A percentile compares a stretch with the other conserved stretches of the same genome.
These are phyloP conservation scores for Drepanosiphum platanoidis DNA, from an alignment of 2,888 invertebrate species.

Conservation along the genomic window DNA sequence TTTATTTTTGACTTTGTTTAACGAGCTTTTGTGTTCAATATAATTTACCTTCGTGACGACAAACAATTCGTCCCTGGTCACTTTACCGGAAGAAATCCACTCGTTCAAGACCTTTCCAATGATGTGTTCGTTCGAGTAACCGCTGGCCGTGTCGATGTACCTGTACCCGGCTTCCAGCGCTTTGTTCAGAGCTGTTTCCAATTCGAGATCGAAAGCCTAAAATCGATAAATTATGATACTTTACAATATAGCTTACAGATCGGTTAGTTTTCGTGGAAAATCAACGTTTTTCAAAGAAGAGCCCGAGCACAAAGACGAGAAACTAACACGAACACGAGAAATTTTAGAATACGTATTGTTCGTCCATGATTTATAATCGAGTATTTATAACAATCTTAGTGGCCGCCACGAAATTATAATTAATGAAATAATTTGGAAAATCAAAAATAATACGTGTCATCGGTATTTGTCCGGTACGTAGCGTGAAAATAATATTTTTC, in stretches of 20 bases:
- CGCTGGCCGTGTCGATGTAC: conserved; percentile 78
- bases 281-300: too few species aligned
- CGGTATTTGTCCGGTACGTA: too few species aligned
- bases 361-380: neutral
- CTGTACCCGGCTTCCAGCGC: conserved; percentile 82
- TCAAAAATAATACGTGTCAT: too few species aligned
- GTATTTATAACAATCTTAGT: neutral
- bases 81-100: conserved; percentile 74
- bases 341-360: too few species aligned
- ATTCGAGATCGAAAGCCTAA: conserved; percentile 68
- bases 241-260: neutral
- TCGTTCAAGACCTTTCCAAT: conserved; percentile 74
- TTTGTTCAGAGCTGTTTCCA: conserved; percentile 75
- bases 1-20: conserved; percentile 68
- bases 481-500: too few species aligned
- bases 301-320: too few species aligned
- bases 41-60: conserved; percentile 21
- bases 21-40: conserved; percentile 67
- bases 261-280: too few species aligned
- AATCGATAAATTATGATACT: conserved; percentile 58
- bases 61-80: conserved; percentile 73
- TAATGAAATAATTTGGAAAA: too few species aligned
- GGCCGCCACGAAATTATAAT: too few species aligned
- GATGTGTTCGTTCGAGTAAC: conserved; percentile 79
- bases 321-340: too few species aligned